A percentile compares a stretch with the other conserved stretches of the same genome.
phyloP scores from a whole-genome alignment of 1,140 invertebrate genomes.

The Zophobas atratus region DNA sequence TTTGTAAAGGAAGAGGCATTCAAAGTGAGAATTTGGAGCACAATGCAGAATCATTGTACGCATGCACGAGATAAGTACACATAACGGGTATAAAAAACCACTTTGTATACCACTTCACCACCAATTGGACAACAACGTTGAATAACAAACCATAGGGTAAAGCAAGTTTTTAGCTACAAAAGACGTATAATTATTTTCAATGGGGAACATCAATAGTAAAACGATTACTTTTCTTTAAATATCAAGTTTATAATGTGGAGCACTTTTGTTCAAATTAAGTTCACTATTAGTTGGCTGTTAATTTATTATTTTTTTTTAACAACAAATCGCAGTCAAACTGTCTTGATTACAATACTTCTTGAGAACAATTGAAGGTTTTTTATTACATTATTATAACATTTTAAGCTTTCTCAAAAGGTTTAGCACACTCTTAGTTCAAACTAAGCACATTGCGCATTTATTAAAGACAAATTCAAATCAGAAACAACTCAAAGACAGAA shows the following conservation, averaged over 20 bases:
- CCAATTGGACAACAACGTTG: too few relatives aligned
- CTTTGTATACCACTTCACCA: constrained; percentile 20
- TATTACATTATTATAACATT: constrained; percentile 10
- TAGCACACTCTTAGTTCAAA: constrained; percentile 6
- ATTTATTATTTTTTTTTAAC: too few relatives aligned
- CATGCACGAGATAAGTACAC: background rate
- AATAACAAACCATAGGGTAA: too few relatives aligned
- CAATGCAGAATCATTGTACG: background rate
- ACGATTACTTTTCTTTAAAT: too few relatives aligned
- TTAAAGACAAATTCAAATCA: constrained; percentile 36
- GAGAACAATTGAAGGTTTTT: background rate
- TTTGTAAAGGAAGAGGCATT: constrained; percentile 36
- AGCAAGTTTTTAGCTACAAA: too few relatives aligned
- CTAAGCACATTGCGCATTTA: constrained; percentile 37
- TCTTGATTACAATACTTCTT: constrained; percentile 24
- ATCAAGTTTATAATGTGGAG: too few relatives aligned
- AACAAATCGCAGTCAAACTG: constrained; percentile 30
- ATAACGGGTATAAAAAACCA: background rate
- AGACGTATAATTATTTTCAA: too few relatives aligned
- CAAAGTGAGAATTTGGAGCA: constrained; percentile 13
- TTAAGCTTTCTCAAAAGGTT: constrained; percentile 17
- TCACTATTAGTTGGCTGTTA: too few relatives aligned
- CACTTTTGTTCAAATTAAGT: too few relatives aligned
- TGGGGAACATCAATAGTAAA: too few relatives aligned
- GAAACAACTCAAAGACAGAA: constrained; percentile 19